These are phyloP conservation scores for Nymphalis c-album DNA, from an alignment of 2,888 invertebrate genomes.

Conservation along the genomic window DNA sequence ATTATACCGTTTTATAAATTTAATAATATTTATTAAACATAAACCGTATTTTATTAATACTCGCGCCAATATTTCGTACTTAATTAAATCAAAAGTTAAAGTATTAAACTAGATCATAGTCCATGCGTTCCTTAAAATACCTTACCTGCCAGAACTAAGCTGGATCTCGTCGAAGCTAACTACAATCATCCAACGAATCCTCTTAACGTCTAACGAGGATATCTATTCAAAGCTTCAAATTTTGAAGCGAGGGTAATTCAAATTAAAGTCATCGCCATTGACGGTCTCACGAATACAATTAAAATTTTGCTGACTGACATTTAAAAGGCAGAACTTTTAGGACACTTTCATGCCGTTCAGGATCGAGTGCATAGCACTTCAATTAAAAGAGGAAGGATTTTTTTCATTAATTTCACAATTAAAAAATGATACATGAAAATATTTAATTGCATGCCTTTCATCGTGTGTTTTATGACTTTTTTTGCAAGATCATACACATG, in stretches of 20 bases:
- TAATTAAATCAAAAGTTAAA: background rate
- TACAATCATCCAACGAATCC: constrained; percentile 9
- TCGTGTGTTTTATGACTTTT: too few relatives aligned
- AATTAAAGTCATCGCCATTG: constrained; percentile 57
- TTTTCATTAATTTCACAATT: too few relatives aligned
- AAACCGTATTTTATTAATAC: too few relatives aligned
- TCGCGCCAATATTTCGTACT: background rate
- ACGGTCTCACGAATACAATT: constrained; percentile 28
- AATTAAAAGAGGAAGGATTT: background rate
- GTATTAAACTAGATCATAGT: background rate
- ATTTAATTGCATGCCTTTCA: too few relatives aligned
- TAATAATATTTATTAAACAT: too few relatives aligned
- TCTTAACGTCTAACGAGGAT: constrained; percentile 7
- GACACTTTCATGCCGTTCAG: background rate
- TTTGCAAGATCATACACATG: too few relatives aligned
- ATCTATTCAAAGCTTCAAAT: constrained; percentile 57
- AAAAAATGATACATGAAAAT: too few relatives aligned
- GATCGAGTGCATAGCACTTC: background rate
- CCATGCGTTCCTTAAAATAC: background rate
- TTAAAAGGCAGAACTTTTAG: constrained; percentile 3
- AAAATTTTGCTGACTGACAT: constrained; percentile 27
- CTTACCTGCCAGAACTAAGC: constrained; percentile 3
- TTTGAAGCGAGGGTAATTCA: constrained; percentile 58
- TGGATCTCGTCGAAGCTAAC: background rate
- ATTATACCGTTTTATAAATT: too few relatives aligned